Base-by-base conservation (phyloP, 1,140 invertebrate species). In the Tetramorium parvispinum region DNA sequence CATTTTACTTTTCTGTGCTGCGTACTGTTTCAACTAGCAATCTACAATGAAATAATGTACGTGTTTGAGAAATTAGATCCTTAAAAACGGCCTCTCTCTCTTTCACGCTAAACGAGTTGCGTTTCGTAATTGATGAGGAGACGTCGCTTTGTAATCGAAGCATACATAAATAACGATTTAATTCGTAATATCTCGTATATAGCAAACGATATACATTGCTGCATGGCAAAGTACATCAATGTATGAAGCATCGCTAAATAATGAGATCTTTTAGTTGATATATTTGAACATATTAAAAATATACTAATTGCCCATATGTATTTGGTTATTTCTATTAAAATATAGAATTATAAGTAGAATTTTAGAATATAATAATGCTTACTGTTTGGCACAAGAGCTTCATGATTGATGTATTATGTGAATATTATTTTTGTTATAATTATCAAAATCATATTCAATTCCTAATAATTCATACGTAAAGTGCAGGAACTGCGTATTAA, bases 401-500 rank as follows among this genome's bases (percentile, higher is more conserved):
- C 85, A 91, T 88, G 57, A 88, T 91, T 90, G 91, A 91, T 91
- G 90, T 88, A 91, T 90, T 85, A 32, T 46, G 65, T 46, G 40
- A 59, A 71, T 66, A 66, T 70, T 59, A 75, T 37, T 49, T 57
- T 81, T 68, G 37, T 81, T 81, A 81, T n/a, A 55, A 55, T 59
- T 75, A 65, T 85, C 85, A 57, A 78, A 85, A 79, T 66, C 57
- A 79, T 90, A 75, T 77, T 85, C 81, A 90, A 90, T 86, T 89
- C 61, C 57, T 77, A 85, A 91, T 59, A 88, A 32, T 32, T 24
- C 68, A 10, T 53, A 53, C 81, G 85, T 81, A 86, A 86, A 89
- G 73, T 85, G 71, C 86, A 88, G 57, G 82, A 88, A 61, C 86
- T 88, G 65, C 76, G 59, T 89, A 86, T 57, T 75, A 85, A 87